Conservation (phyloP, 30 jellyfish, hydroid and myxozoan species). For the Hydra vulgaris region DNA sequence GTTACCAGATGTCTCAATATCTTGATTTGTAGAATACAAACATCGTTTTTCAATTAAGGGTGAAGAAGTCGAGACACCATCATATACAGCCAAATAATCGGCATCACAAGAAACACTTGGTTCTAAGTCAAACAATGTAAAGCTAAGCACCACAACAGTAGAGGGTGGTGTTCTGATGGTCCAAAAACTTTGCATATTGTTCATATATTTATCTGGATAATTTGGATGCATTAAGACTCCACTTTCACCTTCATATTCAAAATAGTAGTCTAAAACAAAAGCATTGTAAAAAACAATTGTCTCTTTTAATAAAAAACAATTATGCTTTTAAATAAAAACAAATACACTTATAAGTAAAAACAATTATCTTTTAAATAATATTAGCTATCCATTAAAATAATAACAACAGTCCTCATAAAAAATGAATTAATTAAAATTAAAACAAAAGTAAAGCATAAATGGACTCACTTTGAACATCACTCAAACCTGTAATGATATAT, state of each 20-base stretch:
- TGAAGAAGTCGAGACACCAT: conserved; percentile 24
- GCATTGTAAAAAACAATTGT: neutral
- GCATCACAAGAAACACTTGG: conserved; percentile 9
- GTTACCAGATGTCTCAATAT: conserved; percentile 3
- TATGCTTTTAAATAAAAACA: neutral
- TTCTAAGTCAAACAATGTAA: conserved; percentile 45
- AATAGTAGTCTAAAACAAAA: conserved; percentile 1
- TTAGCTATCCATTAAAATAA: too few species aligned
- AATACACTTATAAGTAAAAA: neutral
- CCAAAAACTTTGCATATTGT: conserved; percentile 2
- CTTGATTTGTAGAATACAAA: neutral
- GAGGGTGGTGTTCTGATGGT: conserved; percentile 28
- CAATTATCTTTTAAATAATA: too few species aligned
- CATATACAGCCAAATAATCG: conserved; percentile 28
- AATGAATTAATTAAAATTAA: too few species aligned
- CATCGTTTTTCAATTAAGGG: neutral
- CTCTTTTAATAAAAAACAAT: too few species aligned
- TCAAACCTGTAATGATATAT: too few species aligned
- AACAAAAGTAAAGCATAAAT: too few species aligned
- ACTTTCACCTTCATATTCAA: neutral
- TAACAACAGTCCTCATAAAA: too few species aligned
- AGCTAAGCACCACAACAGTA: conserved; percentile 14
- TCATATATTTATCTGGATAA: neutral
- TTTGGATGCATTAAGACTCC: neutral
- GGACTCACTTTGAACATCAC: too few species aligned